Evolutionary conservation across 2,797 vertebrate species (phyloP).

Genomic region (Anolis apletophallus): DNA sequence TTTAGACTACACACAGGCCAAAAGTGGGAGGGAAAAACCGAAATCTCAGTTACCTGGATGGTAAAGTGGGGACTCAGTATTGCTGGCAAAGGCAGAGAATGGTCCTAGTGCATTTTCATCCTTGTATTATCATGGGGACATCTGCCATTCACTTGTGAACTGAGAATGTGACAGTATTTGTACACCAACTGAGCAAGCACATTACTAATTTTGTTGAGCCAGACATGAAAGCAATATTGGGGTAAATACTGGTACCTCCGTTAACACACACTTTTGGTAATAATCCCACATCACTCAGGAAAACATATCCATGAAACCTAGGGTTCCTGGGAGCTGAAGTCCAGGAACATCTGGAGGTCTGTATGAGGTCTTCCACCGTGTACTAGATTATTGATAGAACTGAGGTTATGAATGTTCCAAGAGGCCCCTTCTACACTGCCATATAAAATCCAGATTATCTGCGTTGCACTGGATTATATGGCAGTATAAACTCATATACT

Average conservation of each 20-base stretch:
- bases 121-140: neutral
- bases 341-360: too few relatives aligned
- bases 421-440: too few relatives aligned
- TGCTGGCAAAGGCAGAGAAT: neutral
- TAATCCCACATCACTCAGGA: neutral
- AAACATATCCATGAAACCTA: neutral
- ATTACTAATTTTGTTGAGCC: neutral
- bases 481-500: too few relatives aligned
- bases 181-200: neutral
- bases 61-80: neutral
- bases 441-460: too few relatives aligned
- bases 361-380: too few relatives aligned
- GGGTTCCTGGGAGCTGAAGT: too few relatives aligned
- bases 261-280: neutral
- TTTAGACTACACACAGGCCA: neutral
- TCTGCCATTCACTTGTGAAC: neutral
- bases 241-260: neutral
- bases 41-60: neutral
- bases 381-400: neutral
- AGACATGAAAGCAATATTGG: neutral
- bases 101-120: neutral
- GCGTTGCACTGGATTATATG: too few relatives aligned
- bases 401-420: neutral
- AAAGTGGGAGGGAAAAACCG: neutral
- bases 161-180: neutral